A percentile compares a stretch with the other conserved stretches of the same genome.
Conservation (phyloP, 2,113 vertebrate species). For the Brienomyrus longianalis region DNA sequence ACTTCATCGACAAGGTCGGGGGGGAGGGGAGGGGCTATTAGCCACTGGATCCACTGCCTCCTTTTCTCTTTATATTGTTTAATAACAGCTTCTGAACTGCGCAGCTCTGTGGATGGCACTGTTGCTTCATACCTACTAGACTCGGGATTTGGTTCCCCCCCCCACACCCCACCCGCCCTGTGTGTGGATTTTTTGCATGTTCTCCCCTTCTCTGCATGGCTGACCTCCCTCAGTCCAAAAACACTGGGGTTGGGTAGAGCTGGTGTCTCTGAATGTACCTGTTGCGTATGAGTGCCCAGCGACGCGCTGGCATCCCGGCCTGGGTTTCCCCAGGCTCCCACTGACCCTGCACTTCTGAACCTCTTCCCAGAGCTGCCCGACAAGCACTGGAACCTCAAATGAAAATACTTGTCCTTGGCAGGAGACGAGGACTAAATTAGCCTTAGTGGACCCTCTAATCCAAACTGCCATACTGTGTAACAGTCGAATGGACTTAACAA, state of each 20-base stretch:
- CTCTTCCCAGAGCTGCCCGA: not conserved
- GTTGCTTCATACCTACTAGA: not conserved
- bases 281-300: not conserved
- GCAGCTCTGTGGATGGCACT: not conserved
- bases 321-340: not conserved
- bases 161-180: too few species aligned
- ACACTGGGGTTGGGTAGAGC: not conserved
- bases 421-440: not conserved
- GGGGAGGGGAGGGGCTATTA: slow-evolving; percentile 17
- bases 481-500: not conserved
- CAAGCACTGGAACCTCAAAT: not conserved
- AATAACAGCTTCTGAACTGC: not conserved
- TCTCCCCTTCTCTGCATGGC: not conserved
- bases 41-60: not conserved
- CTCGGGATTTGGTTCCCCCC: not conserved
- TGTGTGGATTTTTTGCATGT: too few species aligned
- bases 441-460: not conserved
- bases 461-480: not conserved
- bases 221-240: not conserved
- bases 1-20: slow-evolving; percentile 92
- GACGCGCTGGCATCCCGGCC: not conserved
- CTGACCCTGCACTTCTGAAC: not conserved
- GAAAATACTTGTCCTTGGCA: not conserved
- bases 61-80: not conserved
- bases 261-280: not conserved